Evolutionary conservation across 2,113 vertebrate species (phyloP).

Genomic region (Trogon melanurus): DNA sequence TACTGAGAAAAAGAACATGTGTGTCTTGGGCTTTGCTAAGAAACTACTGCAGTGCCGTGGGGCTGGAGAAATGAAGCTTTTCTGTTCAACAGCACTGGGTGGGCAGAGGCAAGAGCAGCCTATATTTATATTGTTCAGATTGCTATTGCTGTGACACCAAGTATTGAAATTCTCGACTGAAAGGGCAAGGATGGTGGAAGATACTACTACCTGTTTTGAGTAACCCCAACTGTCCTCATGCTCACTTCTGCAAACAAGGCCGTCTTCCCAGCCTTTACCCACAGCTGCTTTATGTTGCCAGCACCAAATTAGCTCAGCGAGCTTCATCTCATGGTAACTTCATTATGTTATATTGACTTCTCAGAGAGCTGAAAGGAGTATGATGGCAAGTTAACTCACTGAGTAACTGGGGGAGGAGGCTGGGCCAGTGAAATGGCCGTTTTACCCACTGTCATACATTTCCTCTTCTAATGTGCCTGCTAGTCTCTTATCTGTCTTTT

Average conservation of each 20-base stretch:
- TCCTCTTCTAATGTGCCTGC: neutral
- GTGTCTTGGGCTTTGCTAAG: neutral
- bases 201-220: neutral
- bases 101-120: neutral
- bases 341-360: slow-evolving; percentile 39
- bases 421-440: neutral
- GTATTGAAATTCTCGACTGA: neutral
- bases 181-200: neutral
- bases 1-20: neutral
- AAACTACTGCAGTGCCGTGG: neutral
- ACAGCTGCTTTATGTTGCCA: neutral
- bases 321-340: slow-evolving; percentile 44
- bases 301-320: slow-evolving; percentile 34
- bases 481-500: neutral
- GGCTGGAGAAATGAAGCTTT: neutral
- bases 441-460: neutral
- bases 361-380: slow-evolving; percentile 7
- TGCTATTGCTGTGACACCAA: neutral
- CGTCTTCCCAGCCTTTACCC: neutral
- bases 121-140: neutral
- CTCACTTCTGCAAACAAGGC: neutral
- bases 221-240: neutral
- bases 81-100: neutral
- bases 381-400: slow-evolving; percentile 4
- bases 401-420: neutral